phyloP scores from a whole-genome alignment of 2,888 invertebrate genomes.

The Chromoteleia sp. region DNA sequence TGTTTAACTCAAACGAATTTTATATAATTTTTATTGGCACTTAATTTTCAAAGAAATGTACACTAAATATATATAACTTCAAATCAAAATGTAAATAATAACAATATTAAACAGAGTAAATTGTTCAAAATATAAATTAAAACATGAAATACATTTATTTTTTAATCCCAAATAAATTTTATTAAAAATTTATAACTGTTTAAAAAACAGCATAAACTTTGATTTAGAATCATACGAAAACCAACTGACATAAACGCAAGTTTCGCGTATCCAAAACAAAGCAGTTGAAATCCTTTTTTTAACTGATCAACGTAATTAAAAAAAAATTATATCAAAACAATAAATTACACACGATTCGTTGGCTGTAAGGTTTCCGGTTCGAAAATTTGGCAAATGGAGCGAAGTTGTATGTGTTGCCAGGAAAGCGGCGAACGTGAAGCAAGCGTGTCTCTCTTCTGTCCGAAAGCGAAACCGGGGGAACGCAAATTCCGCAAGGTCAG shows the following conservation, averaged over 20 bases:
- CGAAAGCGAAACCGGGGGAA: constrained; percentile 94
- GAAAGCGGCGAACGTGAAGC: constrained; percentile 97
- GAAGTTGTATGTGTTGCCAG: constrained; percentile 97
- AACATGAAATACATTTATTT: background rate
- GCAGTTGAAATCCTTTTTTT: background rate
- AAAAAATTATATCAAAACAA: background rate
- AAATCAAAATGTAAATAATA: too few species aligned
- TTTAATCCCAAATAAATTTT: too few species aligned
- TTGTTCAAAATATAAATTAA: background rate
- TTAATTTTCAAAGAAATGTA: too few species aligned
- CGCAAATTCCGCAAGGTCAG: constrained; percentile 92
- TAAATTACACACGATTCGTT: constrained; percentile 19
- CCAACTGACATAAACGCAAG: background rate
- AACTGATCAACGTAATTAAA: background rate
- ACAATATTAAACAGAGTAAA: too few species aligned
- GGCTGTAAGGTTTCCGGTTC: constrained; percentile 94
- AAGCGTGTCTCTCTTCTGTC: constrained; percentile 94
- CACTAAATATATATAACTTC: too few species aligned
- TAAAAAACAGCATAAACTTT: too few species aligned
- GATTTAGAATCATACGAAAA: too few species aligned
- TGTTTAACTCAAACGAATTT: too few species aligned
- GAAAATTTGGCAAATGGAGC: constrained; percentile 98
- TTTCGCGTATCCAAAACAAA: background rate
- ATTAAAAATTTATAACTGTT: too few species aligned
- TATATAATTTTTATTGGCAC: too few species aligned